Conservation (phyloP, 2,113 vertebrate genomes). For the Polyodon spathula region DNA sequence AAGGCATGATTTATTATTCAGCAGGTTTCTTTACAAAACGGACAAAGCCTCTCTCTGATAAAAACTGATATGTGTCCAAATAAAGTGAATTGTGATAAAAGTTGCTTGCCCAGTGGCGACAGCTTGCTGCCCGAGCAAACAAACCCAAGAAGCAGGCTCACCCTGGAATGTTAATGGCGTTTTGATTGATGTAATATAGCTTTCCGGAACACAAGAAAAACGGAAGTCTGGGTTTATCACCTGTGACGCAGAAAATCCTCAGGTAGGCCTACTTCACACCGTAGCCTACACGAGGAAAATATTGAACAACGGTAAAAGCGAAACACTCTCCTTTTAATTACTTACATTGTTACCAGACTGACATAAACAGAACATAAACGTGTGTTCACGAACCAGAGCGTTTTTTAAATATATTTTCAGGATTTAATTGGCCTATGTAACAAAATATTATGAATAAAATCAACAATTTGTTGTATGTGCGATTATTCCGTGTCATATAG, state of each 20-base stretch:
- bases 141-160: conserved; percentile 50
- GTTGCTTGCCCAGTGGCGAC: conserved; percentile 64
- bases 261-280: neutral
- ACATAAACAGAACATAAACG: no score
- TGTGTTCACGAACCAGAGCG: no score
- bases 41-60: conserved; percentile 62
- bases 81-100: conserved; percentile 62
- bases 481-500: no score
- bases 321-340: neutral
- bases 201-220: conserved; percentile 40
- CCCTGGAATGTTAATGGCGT: conserved; percentile 62
- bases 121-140: conserved; percentile 61
- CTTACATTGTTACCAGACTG: neutral
- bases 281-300: neutral
- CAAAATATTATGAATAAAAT: no score
- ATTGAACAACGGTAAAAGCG: neutral
- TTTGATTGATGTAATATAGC: conserved; percentile 51
- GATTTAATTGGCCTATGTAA: no score
- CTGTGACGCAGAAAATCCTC: neutral
- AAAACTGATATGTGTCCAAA: conserved; percentile 67
- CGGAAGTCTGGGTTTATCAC: neutral
- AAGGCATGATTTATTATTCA: conserved; percentile 50
- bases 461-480: no score
- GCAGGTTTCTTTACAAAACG: conserved; percentile 60
- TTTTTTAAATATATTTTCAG: no score